phyloP scores from a whole-genome alignment of 2,888 invertebrate genomes.

The Theretra japonica region DNA sequence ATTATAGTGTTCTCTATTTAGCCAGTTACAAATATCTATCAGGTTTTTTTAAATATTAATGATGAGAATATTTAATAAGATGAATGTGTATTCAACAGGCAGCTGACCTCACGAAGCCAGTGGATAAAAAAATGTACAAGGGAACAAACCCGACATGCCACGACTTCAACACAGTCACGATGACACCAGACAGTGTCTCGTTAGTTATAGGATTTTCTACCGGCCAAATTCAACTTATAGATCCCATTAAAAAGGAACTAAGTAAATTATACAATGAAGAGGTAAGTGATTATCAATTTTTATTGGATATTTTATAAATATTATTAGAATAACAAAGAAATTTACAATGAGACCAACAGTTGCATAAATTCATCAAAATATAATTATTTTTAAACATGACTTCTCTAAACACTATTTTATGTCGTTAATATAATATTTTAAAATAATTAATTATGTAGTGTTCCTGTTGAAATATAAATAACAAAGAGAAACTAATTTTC shows the following conservation, averaged over 20 bases:
- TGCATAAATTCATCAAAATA: too few species aligned
- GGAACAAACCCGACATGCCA: constrained; percentile 99
- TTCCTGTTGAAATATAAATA: too few species aligned
- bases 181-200: constrained; percentile 92
- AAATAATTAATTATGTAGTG: too few species aligned
- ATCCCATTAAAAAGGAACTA: constrained; percentile 98
- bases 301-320: not conserved
- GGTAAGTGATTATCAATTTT: constrained; percentile 78
- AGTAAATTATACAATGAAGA: constrained; percentile 99
- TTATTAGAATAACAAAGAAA: too few species aligned
- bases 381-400: too few species aligned
- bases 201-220: constrained; percentile 98
- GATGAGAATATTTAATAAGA: not conserved
- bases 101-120: constrained; percentile 97
- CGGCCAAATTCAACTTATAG: constrained; percentile 98
- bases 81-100: constrained; percentile 85
- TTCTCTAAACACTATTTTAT: too few species aligned
- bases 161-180: constrained; percentile 96
- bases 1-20: too few species aligned
- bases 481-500: too few species aligned
- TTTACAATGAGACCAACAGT: too few species aligned
- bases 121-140: constrained; percentile 99
- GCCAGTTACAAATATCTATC: too few species aligned
- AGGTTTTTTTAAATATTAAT: too few species aligned
- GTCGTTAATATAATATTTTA: too few species aligned